phyloP scores from a whole-genome alignment of 2,113 vertebrate species.

The Nibea albiflora region DNA sequence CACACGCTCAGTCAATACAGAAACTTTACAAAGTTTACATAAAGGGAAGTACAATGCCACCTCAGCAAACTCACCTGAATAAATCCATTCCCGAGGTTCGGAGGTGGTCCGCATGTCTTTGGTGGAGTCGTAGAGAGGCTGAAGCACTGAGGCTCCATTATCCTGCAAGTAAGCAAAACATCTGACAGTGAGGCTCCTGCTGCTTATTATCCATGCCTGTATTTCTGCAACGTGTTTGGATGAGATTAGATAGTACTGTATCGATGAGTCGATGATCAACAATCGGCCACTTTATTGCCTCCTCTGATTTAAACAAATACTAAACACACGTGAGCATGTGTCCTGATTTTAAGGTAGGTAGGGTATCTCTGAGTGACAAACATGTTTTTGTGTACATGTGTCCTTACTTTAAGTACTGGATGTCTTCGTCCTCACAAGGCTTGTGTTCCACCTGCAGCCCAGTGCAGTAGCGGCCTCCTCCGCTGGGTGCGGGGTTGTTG shows the following conservation, averaged over 20 bases:
- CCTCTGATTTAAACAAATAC: no score
- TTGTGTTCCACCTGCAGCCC: constrained; percentile 81
- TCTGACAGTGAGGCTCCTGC: constrained; percentile 2
- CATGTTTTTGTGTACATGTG: neutral
- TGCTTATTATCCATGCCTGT: neutral
- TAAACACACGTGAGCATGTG: no score
- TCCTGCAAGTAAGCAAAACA: constrained; percentile 75
- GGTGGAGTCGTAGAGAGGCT: constrained; percentile 82
- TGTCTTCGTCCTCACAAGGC: constrained; percentile 85
- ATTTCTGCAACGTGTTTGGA: no score
- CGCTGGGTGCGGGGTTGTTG: constrained; percentile 86
- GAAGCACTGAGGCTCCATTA: constrained; percentile 94
- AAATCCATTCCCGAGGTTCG: constrained; percentile 88
- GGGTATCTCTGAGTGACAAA: neutral
- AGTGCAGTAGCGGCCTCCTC: constrained; percentile 84
- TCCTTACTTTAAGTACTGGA: constrained; percentile 88
- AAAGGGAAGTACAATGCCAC: neutral
- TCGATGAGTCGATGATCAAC: no score
- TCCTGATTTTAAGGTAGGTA: neutral
- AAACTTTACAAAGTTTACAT: neutral
- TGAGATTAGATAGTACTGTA: no score
- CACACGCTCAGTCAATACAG: neutral
- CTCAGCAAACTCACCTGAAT: constrained; percentile 82
- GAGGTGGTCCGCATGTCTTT: constrained; percentile 87
- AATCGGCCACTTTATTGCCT: no score